A percentile compares a stretch with the other conserved stretches of the same genome.
Evolutionary conservation across 2,113 vertebrate species (phyloP).

Genomic region (Phyllostomus hastatus): DNA sequence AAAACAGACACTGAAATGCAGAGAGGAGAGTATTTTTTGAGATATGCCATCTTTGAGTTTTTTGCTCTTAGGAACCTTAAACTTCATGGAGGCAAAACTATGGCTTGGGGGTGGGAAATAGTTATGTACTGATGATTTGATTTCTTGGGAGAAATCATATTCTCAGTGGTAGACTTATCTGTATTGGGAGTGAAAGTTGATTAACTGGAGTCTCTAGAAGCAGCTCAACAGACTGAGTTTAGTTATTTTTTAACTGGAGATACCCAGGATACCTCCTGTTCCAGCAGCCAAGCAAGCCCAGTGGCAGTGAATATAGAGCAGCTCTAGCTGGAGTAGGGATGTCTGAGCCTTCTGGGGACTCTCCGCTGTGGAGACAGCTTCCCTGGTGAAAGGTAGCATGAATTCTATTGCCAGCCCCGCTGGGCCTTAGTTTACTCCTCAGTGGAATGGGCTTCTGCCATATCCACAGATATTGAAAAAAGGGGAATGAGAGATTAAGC

Average conservation of each 20-base stretch:
- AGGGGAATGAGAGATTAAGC: not conserved
- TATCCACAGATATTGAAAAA: not conserved
- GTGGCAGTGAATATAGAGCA: not conserved
- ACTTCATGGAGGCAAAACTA: not conserved
- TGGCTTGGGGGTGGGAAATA: not conserved
- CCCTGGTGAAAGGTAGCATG: not conserved
- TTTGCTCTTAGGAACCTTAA: not conserved
- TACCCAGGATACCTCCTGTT: not conserved
- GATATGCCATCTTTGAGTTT: not conserved
- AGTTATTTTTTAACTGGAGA: not conserved
- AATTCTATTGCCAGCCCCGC: not conserved
- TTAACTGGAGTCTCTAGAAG: not conserved
- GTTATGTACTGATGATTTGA: not conserved
- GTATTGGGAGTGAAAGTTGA: slow-evolving; percentile 4
- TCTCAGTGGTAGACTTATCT: not conserved
- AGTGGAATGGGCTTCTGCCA: not conserved
- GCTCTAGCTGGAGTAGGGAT: not conserved
- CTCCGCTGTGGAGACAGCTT: not conserved
- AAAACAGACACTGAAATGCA: not conserved
- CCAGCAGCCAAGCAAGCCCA: not conserved
- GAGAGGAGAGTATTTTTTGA: not conserved
- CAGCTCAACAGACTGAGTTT: not conserved
- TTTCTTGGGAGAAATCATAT: slow-evolving; percentile 1
- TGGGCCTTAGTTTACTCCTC: not conserved
- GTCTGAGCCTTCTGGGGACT: not conserved